Evolutionary conservation across 1,140 invertebrate genomes (phyloP).

Genomic region (Sitophilus oryzae): DNA sequence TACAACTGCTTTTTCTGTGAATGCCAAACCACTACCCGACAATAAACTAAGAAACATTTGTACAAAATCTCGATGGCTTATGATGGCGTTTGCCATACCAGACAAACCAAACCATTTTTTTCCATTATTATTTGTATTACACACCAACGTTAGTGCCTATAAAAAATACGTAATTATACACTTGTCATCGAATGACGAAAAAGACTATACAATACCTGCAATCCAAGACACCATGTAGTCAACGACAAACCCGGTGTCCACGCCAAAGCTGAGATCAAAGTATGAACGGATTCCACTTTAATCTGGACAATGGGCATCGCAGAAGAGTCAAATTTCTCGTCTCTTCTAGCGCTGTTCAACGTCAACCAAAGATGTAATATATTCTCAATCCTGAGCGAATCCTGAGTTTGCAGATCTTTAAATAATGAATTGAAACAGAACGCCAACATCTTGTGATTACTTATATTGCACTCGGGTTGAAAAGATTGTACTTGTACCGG

Average conservation of each 20-base stretch:
- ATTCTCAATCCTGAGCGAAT: constrained; percentile 64
- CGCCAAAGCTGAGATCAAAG: constrained; percentile 61
- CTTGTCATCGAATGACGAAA: no score
- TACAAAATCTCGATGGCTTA: constrained; percentile 65
- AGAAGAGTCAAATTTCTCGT: constrained; percentile 51
- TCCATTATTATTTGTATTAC: constrained; percentile 33
- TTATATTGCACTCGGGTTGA: constrained; percentile 29
- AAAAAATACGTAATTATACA: background rate
- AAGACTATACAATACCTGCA: constrained; percentile 39
- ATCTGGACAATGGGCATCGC: constrained; percentile 66
- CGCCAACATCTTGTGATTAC: constrained; percentile 55
- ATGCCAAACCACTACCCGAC: constrained; percentile 56
- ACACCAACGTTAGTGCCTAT: constrained; percentile 37
- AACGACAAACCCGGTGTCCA: constrained; percentile 62
- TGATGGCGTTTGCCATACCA: constrained; percentile 45
- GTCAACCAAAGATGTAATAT: constrained; percentile 79
- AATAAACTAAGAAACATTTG: constrained; percentile 66
- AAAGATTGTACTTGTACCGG: constrained; percentile 43
- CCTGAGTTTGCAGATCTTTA: constrained; percentile 49
- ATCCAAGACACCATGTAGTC: constrained; percentile 66
- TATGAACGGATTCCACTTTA: constrained; percentile 62
- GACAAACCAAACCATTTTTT: constrained; percentile 35
- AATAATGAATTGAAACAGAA: constrained; percentile 66
- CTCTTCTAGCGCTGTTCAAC: constrained; percentile 56
- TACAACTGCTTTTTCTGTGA: constrained; percentile 52